phyloP scores from a whole-genome alignment of 2,888 invertebrate genomes.

The Trissolcus japonicus region DNA sequence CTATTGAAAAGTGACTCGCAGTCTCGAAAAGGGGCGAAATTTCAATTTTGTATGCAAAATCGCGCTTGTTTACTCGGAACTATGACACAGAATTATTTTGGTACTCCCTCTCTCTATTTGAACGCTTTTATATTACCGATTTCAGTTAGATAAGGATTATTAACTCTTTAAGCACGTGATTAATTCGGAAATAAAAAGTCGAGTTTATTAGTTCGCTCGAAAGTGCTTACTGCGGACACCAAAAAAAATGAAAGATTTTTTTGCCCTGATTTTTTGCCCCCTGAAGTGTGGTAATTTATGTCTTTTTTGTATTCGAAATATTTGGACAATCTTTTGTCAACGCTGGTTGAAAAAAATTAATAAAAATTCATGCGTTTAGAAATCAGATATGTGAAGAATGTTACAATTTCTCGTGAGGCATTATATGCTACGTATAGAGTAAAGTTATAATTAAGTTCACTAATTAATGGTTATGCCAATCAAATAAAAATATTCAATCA shows the following conservation, averaged over 20 bases:
- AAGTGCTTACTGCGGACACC: too few relatives aligned
- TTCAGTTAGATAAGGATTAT: slow-evolving; percentile 34
- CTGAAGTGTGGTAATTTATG: too few relatives aligned
- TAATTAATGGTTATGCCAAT: too few relatives aligned
- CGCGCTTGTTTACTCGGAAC: slow-evolving; percentile 31
- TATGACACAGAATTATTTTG: slow-evolving; percentile 28
- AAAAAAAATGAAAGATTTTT: too few relatives aligned
- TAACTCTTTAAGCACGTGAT: slow-evolving; percentile 39
- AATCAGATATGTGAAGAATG: not conserved
- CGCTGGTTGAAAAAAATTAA: too few relatives aligned
- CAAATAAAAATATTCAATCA: too few relatives aligned
- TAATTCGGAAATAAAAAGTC: slow-evolving; percentile 31
- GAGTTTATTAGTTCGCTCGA: not conserved
- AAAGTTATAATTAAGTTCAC: too few relatives aligned
- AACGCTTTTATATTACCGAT: slow-evolving; percentile 29
- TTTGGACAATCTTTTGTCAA: too few relatives aligned
- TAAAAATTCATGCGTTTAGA: not conserved
- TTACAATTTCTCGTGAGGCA: not conserved
- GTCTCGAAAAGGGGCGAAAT: not conserved
- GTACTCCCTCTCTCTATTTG: slow-evolving; percentile 21
- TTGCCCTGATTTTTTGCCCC: too few relatives aligned
- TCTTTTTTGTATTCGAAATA: too few relatives aligned
- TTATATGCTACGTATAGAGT: not conserved
- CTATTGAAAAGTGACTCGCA: slow-evolving; percentile 10
- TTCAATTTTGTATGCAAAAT: slow-evolving; percentile 41